Percentiles rank a stretch among this genome's conserved stretches.
Conservation (phyloP, 1,140 invertebrate species). For the Brachionus manjavacas region DNA sequence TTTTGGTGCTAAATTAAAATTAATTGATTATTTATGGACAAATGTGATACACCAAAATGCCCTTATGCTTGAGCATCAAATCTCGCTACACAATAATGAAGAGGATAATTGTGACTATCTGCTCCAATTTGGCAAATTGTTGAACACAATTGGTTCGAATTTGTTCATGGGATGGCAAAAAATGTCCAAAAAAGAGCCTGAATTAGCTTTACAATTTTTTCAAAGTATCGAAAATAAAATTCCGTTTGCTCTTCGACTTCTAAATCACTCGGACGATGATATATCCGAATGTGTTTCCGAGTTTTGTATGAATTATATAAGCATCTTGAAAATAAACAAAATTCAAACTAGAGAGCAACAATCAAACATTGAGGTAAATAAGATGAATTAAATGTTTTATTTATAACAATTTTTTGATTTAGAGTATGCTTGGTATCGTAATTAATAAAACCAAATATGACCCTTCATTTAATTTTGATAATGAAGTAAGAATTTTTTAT, state of each 20-base stretch:
- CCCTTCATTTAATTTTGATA: constrained; percentile 61
- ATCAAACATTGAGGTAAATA: constrained; percentile 54
- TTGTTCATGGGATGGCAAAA: constrained; percentile 39
- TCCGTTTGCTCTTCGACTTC: constrained; percentile 59
- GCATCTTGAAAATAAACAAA: constrained; percentile 56
- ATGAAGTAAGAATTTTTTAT: constrained; percentile 54
- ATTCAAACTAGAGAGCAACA: constrained; percentile 49
- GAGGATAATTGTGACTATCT: constrained; percentile 31
- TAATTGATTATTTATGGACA: constrained; percentile 61
- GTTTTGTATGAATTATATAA: constrained; percentile 62
- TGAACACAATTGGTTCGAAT: constrained; percentile 27
- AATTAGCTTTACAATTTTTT: background rate
- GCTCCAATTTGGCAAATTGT: constrained; percentile 39
- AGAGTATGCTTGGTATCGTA: constrained; percentile 58
- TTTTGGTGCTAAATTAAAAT: constrained; percentile 60
- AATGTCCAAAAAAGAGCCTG: constrained; percentile 20
- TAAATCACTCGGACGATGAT: constrained; percentile 62
- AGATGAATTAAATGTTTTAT: background rate
- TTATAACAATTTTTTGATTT: background rate
- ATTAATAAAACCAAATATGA: constrained; percentile 63
- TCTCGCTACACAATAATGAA: constrained; percentile 47
- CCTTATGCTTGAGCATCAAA: constrained; percentile 45
- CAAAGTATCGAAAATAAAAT: constrained; percentile 56
- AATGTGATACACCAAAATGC: constrained; percentile 58
- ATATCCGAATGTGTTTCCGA: constrained; percentile 60